Base-by-base conservation (phyloP, 2,797 vertebrate genomes). In the Spheniscus humboldti region DNA sequence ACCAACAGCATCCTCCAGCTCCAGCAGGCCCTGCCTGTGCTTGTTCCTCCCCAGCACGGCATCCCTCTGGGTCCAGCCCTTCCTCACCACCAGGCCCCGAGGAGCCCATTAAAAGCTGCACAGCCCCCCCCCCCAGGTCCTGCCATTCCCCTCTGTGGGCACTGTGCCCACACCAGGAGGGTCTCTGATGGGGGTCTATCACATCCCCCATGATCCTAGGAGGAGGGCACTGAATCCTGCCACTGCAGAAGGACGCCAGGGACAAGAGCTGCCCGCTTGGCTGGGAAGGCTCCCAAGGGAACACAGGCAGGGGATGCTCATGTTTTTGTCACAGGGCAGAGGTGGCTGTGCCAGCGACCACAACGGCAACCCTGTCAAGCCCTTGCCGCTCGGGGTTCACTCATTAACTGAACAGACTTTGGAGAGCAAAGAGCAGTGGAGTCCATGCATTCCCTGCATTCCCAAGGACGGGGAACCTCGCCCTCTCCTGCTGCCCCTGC, bases 331-430 rank as follows among this genome's bases (percentile, higher is more conserved):
- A 74, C 0, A 2, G 16, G 56, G 48, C 81, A 88, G 67, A 81
- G 35, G 27, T 16, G 55, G 37, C 72, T 62, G n/a, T 66, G 50
- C 57, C 64, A 88, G 47, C 2, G 1, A 81, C 47, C 52, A 55
- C 75, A 59, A 23, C 5, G 0, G 25, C 1, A 2, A 84, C 56
- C 48, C 45, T 47, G 47, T 24, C 8, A 13, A 90, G 41, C 48
- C 76, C 24, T 64, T 39, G 37, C 45, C 1, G 4, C 57, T 63
- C 11, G 1, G 50, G 41, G 85, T 64, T 96, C 94, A 94, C 85
- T 96, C 86, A 97, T 95, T 97, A 96, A 97, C 93, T 47, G 63
- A 56, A 52, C n/a, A 69, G 52, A 37, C 52, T 63, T n/a, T 1
- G 5, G 45, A 82, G 86, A 92, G 82, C 91, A 96, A 96, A 96